Base-by-base conservation (phyloP, 1,140 invertebrate species). In the Watersipora subatra region DNA sequence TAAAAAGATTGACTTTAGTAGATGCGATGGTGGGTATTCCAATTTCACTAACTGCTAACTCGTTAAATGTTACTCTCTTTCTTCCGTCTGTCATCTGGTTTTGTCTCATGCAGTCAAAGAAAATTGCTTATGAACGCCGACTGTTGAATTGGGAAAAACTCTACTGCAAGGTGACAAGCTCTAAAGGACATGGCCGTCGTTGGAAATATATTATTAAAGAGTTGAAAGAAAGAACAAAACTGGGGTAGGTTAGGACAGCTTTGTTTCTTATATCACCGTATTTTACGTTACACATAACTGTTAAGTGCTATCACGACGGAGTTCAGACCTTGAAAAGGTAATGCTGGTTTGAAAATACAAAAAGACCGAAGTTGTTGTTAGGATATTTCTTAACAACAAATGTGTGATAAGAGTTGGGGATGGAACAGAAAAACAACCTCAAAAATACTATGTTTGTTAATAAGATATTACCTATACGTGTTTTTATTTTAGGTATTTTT, bases 121-220 rank as follows among this genome's bases (percentile, higher is more conserved):
- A 75, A 66, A 73, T 77, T 28, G 75, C 73, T 19, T 71, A 69
- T 67, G 76, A 79, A 66, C 76, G 75, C 65, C 67, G 74, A 57
- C 69, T 79, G 17, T 74, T 78, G 73, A 80, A 79, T 66, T 80
- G 78, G 78, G 78, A 80, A 67, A 78, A 78, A 63, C 66, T 80
- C 2, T 80, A 77, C 69, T 67, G 75, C 24, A 76, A 76, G 63
- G 62, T 78, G 30, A 77, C 74, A 62, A 73, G 70, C 61, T 70
- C 73, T 56, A 76, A 75, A 71, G 75, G 76, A 55, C 77, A 79
- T 70, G 77, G 77, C 1, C 67, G 77, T 19, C 64, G 77, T 27
- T 80, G 78, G 78, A 80, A 79, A 63, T 80, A 78, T 66, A 70
- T 75, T n/a, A 78, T 79, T 34, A 73, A 77, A 62, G 72, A 72